A percentile compares a stretch with the other conserved stretches of the same genome.
Conservation (phyloP, 2,797 vertebrate species). For the Enteromius trimaculatus region DNA sequence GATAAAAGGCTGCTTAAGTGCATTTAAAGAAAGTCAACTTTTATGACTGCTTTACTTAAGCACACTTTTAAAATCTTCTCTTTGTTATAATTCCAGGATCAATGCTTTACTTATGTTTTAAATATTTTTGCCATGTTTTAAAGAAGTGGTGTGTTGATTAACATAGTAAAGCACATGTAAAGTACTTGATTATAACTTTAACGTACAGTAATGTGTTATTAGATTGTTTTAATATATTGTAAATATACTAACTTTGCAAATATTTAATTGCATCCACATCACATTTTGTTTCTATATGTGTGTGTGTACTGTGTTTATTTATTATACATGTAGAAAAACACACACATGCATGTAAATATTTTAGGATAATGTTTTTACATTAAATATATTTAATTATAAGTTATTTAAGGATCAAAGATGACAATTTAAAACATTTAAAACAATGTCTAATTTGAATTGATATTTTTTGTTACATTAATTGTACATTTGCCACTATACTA, state of each 20-base stretch:
- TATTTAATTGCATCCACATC: neutral
- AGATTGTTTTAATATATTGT: no score
- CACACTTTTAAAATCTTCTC: neutral
- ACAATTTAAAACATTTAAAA: no score
- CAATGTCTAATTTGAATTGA: no score
- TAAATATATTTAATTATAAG: no score
- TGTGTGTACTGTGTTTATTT: no score
- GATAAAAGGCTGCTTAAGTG: neutral
- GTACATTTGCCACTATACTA: no score
- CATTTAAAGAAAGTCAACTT: neutral
- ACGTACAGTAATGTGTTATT: neutral
- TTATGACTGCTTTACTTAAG: neutral
- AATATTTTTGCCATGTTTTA: neutral
- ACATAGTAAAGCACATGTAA: neutral
- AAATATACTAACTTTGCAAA: neutral
- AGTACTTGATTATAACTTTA: neutral
- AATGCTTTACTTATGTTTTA: neutral
- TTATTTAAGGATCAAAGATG: no score
- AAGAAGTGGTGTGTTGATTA: neutral
- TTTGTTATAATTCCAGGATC: neutral
- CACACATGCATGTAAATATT: no score
- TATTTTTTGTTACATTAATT: no score
- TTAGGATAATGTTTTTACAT: no score
- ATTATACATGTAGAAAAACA: no score
- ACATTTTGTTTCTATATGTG: no score